Conservation (phyloP, 2,113 vertebrate genomes). For the Siniperca knerii region DNA sequence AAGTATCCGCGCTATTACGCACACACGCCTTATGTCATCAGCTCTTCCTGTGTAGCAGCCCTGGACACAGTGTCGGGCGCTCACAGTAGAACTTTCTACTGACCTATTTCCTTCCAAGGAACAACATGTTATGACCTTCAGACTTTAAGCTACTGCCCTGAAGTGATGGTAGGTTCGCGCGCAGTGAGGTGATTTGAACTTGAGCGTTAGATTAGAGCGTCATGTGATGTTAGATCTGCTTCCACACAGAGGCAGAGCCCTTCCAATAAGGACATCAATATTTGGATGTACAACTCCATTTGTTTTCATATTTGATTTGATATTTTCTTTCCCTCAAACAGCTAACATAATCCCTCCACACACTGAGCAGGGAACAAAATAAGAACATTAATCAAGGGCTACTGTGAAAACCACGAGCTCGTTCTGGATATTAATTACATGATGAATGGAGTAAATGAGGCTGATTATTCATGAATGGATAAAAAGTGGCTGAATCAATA, state of each 20-base stretch:
- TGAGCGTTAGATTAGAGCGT: too few species aligned
- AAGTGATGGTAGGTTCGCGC: neutral
- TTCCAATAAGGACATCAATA: neutral
- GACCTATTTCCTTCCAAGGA: neutral
- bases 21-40: slow-evolving; percentile 30
- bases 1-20: slow-evolving; percentile 48
- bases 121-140: slow-evolving; percentile 9
- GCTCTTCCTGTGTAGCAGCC: neutral
- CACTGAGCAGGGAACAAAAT: slow-evolving; percentile 13
- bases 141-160: neutral
- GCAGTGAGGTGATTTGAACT: neutral
- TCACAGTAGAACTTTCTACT: neutral
- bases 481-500: slow-evolving; percentile 53
- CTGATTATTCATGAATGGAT: slow-evolving; percentile 44
- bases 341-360: slow-evolving; percentile 9
- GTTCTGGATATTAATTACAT: slow-evolving; percentile 65
- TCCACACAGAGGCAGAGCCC: neutral
- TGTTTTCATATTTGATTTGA: neutral
- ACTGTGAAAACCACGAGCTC: slow-evolving; percentile 18
- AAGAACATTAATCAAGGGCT: slow-evolving; percentile 50
- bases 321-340: neutral
- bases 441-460: slow-evolving; percentile 67
- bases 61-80: neutral
- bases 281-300: neutral
- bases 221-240: too few species aligned